A percentile compares a stretch with the other conserved stretches of the same genome.
These are phyloP conservation scores for Porites lutea DNA, from an alignment of 64 coral and sea anemone genomes.

Conservation along the genomic window DNA sequence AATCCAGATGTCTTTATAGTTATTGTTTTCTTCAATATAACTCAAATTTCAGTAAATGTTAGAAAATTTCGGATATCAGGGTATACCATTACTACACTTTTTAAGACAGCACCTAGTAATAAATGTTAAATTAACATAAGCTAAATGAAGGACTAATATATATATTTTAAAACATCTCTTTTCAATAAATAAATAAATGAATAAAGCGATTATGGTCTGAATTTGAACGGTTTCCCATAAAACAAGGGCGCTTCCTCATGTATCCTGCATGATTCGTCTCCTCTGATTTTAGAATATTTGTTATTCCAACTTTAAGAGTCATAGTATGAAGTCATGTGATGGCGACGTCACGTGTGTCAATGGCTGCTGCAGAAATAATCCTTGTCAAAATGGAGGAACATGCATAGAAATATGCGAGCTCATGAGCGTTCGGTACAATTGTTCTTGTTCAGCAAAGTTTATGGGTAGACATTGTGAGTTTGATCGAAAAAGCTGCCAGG, in stretches of 20 bases:
- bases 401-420: constrained; percentile 32
- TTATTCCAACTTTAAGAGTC: not conserved
- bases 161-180: too few relatives aligned
- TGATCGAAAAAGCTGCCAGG: constrained; percentile 42
- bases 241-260: not conserved
- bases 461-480: constrained; percentile 48
- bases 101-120: too few relatives aligned
- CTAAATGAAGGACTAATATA: too few relatives aligned
- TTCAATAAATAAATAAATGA: too few relatives aligned
- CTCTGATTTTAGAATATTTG: not conserved
- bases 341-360: constrained; percentile 17
- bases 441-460: constrained; percentile 11
- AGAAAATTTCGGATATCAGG: too few relatives aligned
- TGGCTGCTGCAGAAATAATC: constrained; percentile 19
- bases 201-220: too few relatives aligned
- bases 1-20: too few relatives aligned
- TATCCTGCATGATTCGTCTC: not conserved
- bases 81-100: too few relatives aligned
- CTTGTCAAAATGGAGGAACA: constrained; percentile 43
- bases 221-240: too few relatives aligned
- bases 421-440: constrained; percentile 25
- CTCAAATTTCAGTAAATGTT: too few relatives aligned
- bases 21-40: too few relatives aligned
- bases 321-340: not conserved
- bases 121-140: too few relatives aligned